These are phyloP conservation scores for Lophotis ruficrista DNA, from an alignment of 2,113 vertebrate species.

Conservation along the genomic window DNA sequence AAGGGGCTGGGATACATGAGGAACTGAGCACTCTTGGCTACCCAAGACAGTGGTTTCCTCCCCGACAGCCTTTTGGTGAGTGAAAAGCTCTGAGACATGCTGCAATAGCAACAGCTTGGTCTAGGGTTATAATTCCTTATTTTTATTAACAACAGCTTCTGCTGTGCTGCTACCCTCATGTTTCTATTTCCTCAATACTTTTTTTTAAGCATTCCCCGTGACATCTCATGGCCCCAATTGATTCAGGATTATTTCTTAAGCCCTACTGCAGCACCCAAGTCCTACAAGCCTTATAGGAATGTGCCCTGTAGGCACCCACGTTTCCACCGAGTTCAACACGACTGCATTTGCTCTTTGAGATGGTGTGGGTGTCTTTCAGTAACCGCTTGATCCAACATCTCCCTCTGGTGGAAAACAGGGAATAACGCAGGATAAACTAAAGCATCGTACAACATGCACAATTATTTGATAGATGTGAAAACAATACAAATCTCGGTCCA, in stretches of 20 bases:
- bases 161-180: background rate
- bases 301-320: background rate
- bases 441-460: accelerated
- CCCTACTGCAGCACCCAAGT: background rate
- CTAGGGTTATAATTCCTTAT: background rate
- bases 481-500: background rate
- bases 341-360: background rate
- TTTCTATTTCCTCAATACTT: background rate
- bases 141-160: background rate
- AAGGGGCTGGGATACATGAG: accelerated
- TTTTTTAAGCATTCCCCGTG: background rate
- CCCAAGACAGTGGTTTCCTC: background rate
- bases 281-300: background rate
- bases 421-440: background rate
- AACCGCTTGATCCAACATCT: slow-evolving; percentile 34
- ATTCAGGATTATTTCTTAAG: background rate
- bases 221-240: background rate
- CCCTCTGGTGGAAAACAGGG: slow-evolving; percentile 39
- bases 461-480: background rate
- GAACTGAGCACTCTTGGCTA: background rate
- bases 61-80: background rate
- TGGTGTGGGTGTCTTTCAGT: background rate
- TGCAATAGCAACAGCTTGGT: background rate
- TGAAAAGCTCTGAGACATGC: background rate
- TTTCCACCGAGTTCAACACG: background rate